Evolutionary conservation across 2,888 invertebrate species (phyloP).

Genomic region (Tachina lurida): DNA sequence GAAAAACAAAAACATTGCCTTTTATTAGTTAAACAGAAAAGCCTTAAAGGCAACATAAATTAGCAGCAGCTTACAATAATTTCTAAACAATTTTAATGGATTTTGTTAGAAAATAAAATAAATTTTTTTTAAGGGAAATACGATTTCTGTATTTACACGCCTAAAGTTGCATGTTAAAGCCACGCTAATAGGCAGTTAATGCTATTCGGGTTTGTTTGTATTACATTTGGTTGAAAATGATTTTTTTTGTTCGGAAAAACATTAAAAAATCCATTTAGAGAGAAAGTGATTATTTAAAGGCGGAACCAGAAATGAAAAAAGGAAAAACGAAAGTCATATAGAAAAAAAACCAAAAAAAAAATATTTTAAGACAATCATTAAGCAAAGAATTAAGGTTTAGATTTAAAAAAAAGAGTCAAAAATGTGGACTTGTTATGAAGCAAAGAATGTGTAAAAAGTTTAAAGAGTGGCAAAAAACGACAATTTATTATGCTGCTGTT

Average conservation of each 20-base stretch:
- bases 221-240: not conserved
- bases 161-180: constrained; percentile 61
- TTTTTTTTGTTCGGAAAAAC: not conserved
- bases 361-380: too few relatives aligned
- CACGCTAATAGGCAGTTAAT: constrained; percentile 50
- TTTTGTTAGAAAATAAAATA: not conserved
- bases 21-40: constrained; percentile 16
- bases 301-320: constrained; percentile 10
- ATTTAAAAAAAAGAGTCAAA: too few relatives aligned
- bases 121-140: constrained; percentile 20
- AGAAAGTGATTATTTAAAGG: not conserved
- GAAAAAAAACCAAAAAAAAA: not conserved
- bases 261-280: not conserved
- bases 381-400: too few relatives aligned
- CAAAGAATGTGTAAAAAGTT: too few relatives aligned
- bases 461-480: too few relatives aligned
- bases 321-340: constrained; percentile 1
- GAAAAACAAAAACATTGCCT: not conserved
- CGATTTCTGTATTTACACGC: constrained; percentile 63
- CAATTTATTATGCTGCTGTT: too few relatives aligned
- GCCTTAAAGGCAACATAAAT: constrained; percentile 39
- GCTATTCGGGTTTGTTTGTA: not conserved
- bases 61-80: constrained; percentile 24
- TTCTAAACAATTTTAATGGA: constrained; percentile 49
- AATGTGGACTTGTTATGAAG: too few relatives aligned